Evolutionary conservation across 2,797 vertebrate species (phyloP).

Genomic region (Picus viridis): DNA sequence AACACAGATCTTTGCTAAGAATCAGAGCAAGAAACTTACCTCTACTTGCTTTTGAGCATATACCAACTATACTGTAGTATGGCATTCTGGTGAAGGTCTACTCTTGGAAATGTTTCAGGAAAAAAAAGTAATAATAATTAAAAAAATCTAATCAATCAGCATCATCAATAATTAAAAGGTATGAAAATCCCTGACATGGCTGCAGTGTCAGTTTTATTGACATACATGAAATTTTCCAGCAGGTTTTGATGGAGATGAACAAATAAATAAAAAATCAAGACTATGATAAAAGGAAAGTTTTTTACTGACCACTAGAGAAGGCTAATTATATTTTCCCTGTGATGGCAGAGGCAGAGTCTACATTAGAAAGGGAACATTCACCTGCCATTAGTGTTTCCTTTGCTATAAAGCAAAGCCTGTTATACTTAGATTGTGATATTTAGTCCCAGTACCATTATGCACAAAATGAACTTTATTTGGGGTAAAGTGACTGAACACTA

Average conservation of each 20-base stretch:
- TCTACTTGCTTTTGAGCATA: neutral
- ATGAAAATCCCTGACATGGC: neutral
- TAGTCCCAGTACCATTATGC: neutral
- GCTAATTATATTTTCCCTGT: neutral
- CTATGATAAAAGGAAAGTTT: constrained; percentile 17
- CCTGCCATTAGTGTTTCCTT: neutral
- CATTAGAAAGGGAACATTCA: neutral
- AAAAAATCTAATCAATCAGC: neutral
- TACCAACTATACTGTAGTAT: neutral
- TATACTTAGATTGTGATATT: neutral
- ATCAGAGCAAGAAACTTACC: neutral
- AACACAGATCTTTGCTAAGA: neutral
- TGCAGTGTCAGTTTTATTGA: constrained; percentile 26
- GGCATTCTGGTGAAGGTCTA: neutral
- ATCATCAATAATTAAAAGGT: constrained; percentile 5
- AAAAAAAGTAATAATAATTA: neutral
- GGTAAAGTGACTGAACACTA: neutral
- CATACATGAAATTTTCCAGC: constrained; percentile 4
- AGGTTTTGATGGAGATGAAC: constrained; percentile 3
- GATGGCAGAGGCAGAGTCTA: neutral
- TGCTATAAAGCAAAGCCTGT: neutral
- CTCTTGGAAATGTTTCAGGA: neutral
- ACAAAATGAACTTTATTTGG: neutral
- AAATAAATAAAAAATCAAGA: neutral
- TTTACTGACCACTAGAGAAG: constrained; percentile 12